These are phyloP conservation scores for Bombus pyrosoma DNA, from an alignment of 1,140 invertebrate species.

Conservation along the genomic window DNA sequence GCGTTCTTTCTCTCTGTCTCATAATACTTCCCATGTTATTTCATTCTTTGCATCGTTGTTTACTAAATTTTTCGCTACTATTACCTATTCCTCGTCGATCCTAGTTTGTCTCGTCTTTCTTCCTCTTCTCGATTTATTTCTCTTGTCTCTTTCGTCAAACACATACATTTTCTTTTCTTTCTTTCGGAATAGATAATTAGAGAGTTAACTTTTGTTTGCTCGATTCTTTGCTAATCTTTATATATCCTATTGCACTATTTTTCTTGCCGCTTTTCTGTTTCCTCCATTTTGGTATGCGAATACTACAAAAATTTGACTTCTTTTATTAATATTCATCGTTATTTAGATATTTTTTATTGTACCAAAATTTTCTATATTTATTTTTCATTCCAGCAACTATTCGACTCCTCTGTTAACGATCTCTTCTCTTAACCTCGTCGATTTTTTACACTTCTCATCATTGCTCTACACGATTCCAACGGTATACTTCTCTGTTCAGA, in stretches of 20 bases:
- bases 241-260: neutral
- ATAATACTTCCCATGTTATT: slow-evolving; percentile 40
- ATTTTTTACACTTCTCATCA: neutral
- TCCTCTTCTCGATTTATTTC: neutral
- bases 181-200: neutral
- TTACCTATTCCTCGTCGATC: neutral
- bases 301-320: no score
- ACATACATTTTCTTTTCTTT: neutral
- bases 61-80: slow-evolving; percentile 35
- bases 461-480: neutral
- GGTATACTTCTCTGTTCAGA: neutral
- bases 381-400: neutral
- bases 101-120: neutral
- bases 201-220: neutral
- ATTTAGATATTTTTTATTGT: no score
- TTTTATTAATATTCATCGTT: neutral
- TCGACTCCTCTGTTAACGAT: neutral
- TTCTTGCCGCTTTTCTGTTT: neutral
- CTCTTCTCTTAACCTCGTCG: neutral
- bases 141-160: neutral
- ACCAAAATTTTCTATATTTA: neutral
- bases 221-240: neutral
- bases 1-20: slow-evolving; percentile 12
- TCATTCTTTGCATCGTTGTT: slow-evolving; percentile 36
- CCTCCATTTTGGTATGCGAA: neutral